phyloP scores from a whole-genome alignment of 1,140 invertebrate genomes.

The Monochamus saltuarius region DNA sequence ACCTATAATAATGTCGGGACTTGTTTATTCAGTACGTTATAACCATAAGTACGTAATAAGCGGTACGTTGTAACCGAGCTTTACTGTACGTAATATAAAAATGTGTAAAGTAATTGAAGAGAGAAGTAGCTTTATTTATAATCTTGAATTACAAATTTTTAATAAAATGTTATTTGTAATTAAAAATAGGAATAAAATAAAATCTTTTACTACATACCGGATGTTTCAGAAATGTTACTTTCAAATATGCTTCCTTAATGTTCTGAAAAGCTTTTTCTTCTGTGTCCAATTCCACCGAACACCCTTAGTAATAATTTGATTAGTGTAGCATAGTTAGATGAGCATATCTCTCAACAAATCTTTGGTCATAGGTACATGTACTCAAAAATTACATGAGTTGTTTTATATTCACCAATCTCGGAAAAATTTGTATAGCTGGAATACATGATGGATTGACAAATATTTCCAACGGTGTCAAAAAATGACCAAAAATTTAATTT shows the following conservation, averaged over 20 bases:
- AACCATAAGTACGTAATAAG: no score
- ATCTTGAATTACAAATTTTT: no score
- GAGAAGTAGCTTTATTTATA: no score
- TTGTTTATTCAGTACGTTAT: no score
- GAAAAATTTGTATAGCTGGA: not conserved
- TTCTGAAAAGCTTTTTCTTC: not conserved
- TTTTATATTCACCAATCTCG: not conserved
- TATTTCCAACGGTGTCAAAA: not conserved
- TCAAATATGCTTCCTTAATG: no score
- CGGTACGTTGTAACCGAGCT: no score
- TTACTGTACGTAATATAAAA: no score
- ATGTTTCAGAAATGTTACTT: not conserved
- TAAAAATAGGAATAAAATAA: no score
- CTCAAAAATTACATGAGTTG: not conserved
- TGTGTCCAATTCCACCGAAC: not conserved
- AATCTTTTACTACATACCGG: not conserved
- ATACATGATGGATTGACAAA: not conserved
- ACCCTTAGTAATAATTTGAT: not conserved
- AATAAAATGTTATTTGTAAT: no score
- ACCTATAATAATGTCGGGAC: no score
- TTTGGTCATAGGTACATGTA: not conserved
- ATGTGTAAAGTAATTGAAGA: no score
- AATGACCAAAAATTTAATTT: not conserved
- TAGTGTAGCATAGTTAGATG: not conserved
- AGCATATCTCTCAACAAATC: slow-evolving; percentile 1